Conservation (phyloP, 1,140 invertebrate genomes). For the Drosophila quadrilineata region DNA sequence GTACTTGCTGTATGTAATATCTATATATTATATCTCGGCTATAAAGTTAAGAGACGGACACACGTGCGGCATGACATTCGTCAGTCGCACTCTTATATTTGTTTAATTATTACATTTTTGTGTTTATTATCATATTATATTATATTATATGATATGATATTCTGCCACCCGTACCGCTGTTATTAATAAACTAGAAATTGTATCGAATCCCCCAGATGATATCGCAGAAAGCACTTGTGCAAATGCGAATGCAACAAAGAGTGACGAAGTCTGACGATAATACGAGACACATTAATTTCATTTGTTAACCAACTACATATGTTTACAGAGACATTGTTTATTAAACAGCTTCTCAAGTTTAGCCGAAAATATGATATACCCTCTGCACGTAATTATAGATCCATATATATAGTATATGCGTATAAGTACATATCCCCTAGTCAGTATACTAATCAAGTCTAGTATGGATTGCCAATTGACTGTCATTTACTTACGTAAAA, state of each 20-base stretch:
- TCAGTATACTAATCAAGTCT: background rate
- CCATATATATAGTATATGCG: background rate
- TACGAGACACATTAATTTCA: too few relatives aligned
- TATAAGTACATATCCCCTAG: background rate
- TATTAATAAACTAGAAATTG: constrained; percentile 6
- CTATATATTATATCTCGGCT: too few relatives aligned
- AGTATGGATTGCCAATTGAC: background rate
- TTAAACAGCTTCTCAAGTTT: too few relatives aligned
- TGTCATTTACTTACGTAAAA: constrained; percentile 46
- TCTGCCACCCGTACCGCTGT: too few relatives aligned
- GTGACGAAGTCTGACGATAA: background rate
- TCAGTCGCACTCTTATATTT: too few relatives aligned
- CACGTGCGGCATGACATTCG: too few relatives aligned
- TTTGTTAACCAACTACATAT: too few relatives aligned
- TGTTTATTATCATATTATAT: background rate
- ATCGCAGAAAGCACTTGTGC: constrained; percentile 29
- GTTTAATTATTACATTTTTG: background rate
- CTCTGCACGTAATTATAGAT: background rate
- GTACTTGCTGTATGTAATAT: too few relatives aligned
- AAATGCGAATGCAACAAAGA: constrained; percentile 28
- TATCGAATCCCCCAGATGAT: constrained; percentile 14
- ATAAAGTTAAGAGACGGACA: too few relatives aligned
- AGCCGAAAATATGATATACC: too few relatives aligned
- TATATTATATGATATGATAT: too few relatives aligned
- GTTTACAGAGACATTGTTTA: too few relatives aligned